Evolutionary conservation across 2,113 vertebrate species (phyloP), one percentile per base, ranked within the genome.

Genomic region (Bos indicus): DNA sequence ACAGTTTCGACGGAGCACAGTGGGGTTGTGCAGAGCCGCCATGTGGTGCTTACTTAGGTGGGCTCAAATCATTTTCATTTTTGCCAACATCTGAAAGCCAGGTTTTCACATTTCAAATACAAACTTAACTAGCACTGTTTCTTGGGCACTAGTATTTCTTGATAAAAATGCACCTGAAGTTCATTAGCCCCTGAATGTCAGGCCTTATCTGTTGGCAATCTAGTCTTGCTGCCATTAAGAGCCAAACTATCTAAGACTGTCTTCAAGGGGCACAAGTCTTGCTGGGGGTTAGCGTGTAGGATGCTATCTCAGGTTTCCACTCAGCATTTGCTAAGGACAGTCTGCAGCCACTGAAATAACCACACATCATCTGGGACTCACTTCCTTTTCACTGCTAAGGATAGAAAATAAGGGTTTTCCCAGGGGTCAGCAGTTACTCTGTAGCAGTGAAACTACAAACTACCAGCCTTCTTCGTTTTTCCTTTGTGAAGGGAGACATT

Each of bases 31-130:
- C 62, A 52, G n/a, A 15, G 30, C 26, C 14, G 5, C 48, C 46
- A 4, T 7, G 2, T 21, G 40, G 26, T 2, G 62, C 5, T 21
- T 17, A 6, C 11, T n/a, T 43, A 57, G 7, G 6, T 36, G 36
- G 62, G 12, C 80, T 52, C 59, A 59, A 14, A 14, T 43, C 48
- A 62, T 57, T 94, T 56, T 56, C n/a, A 43, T 36, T 88, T 86
- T 36, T 81, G 62, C n/a, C 60, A 30, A 5, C 23, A 52, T 51
- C 67, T 89, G 60, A 60, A 87, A 83, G 71, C 33, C 17, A 56
- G 46, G 81, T 54, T 84, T 82, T 89, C 91, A 81, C 4, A 43
- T 74, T 82, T 54, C 88, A 91, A 46, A 90, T 59, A 52, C 33
- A 87, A 87, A 77, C n/a, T 17, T 60, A 60, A 85, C 36, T 19